Evolutionary conservation across 2,888 invertebrate species (phyloP).

Genomic region (Adineta ricciae): DNA sequence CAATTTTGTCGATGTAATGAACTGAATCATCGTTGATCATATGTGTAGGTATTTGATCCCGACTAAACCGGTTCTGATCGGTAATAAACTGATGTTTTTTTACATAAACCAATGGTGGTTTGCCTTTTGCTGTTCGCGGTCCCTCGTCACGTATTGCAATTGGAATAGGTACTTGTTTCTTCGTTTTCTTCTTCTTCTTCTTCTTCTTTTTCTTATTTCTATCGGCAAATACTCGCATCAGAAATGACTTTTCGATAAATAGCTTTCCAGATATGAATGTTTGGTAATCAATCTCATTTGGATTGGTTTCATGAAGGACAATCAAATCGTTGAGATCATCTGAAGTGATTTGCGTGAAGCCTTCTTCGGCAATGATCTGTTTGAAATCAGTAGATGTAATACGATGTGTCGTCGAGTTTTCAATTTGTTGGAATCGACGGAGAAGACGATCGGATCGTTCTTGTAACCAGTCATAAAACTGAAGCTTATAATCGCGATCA

Average conservation of each 20-base stretch:
- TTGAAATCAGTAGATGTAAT: conserved; percentile 42
- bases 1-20: conserved; percentile 48
- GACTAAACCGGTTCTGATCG: conserved; percentile 44
- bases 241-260: conserved; percentile 48
- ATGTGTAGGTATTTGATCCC: conserved; percentile 46
- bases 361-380: conserved; percentile 38
- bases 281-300: conserved; percentile 45
- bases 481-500: conserved; percentile 27
- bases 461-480: conserved; percentile 32
- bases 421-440: conserved; percentile 42
- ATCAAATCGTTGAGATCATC: conserved; percentile 42
- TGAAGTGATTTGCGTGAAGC: conserved; percentile 37
- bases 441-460: conserved; percentile 36
- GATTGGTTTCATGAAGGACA: conserved; percentile 41
- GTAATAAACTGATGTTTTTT: conserved; percentile 45
- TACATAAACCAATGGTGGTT: conserved; percentile 46
- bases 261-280: conserved; percentile 48
- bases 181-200: conserved; percentile 40
- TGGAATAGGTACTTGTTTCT: conserved; percentile 45
- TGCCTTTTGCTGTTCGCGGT: conserved; percentile 44
- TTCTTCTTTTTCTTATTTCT: conserved; percentile 46
- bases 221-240: conserved; percentile 47
- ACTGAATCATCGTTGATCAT: conserved; percentile 48
- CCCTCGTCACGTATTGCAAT: conserved; percentile 46
- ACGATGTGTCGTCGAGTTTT: conserved; percentile 42